These are phyloP conservation scores for Pachycephala philippinensis DNA, from an alignment of 2,113 vertebrate genomes.

Conservation along the genomic window DNA sequence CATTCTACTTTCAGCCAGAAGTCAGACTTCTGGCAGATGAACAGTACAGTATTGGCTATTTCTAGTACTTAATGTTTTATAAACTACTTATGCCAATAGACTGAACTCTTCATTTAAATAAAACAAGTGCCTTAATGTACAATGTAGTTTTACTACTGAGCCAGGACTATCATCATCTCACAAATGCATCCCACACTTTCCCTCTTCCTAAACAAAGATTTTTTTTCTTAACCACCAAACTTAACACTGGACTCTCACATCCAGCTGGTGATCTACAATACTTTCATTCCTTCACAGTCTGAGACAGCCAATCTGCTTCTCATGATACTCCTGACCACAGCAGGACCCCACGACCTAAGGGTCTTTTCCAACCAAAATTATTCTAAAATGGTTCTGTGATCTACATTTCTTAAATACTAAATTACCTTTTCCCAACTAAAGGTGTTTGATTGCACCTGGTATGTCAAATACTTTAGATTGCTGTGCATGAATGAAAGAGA, in stretches of 20 bases:
- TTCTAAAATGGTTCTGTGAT: neutral
- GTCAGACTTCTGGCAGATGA: neutral
- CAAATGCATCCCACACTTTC: neutral
- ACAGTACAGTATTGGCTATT: neutral
- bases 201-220: neutral
- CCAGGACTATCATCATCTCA: neutral
- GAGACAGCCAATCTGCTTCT: neutral
- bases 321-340: neutral
- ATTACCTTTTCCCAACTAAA: neutral
- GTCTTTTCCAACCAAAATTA: neutral
- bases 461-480: neutral
- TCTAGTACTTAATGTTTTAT: neutral
- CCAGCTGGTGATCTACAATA: neutral
- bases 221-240: neutral
- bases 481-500: neutral
- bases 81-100: neutral
- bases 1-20: neutral
- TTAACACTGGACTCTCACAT: neutral
- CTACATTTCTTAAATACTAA: neutral
- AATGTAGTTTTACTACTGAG: neutral
- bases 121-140: neutral
- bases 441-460: rapidly evolving
- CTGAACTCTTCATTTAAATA: neutral
- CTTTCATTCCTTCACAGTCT: neutral
- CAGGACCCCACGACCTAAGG: neutral